Base-by-base conservation (phyloP, 2,888 invertebrate genomes). In the Uloborus plumipes region DNA sequence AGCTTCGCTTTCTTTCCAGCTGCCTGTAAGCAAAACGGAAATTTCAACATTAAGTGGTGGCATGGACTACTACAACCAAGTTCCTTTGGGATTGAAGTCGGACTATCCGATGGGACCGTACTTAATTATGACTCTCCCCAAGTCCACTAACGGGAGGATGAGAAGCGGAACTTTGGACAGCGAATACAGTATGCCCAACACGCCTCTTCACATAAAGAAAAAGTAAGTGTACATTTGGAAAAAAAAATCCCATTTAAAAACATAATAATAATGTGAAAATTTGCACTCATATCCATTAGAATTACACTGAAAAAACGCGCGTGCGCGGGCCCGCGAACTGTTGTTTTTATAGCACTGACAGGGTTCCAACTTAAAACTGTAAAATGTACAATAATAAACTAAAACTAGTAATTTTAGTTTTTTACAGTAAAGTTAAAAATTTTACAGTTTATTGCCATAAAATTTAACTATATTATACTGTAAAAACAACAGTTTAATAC, bases 31-130 rank as follows among this genome's bases (percentile, higher is more conserved):
- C 13, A 65, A 72, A 53, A 66, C 70, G 18, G 76, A 76, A 51
- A 65, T 83, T n/a, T 73, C 78, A 3, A 83, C 77, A 2, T 9
- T 83, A 7, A 73, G 61, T 61, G 65, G 74, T 15, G 15, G 55
- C 7, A 55, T 31, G 15, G 73, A 77, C 20, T 84, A 80, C 22
- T 84, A 80, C 50, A 76, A 66, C 16, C 84, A 80, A 53, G 72
- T 73, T 13, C 84, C 84, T 14, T 61, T 51, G 14, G 82, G 80
- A 3, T 15, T 20, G 13, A 82, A 74, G 50, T 78, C 84, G 0
- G 84, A 84, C 20, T 84, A 67, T 55, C 84, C 84, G 1, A 84
- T 84, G 84, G 84, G 84, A 22, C 84, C 84, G 9, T 51, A 81
- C 39, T 75, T 84, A 22, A 59, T 84, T 22, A 84, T 84, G 84